These are phyloP conservation scores for Ciona savignyi DNA, from an alignment of 23 tunicate genomes.

Conservation along the genomic window DNA sequence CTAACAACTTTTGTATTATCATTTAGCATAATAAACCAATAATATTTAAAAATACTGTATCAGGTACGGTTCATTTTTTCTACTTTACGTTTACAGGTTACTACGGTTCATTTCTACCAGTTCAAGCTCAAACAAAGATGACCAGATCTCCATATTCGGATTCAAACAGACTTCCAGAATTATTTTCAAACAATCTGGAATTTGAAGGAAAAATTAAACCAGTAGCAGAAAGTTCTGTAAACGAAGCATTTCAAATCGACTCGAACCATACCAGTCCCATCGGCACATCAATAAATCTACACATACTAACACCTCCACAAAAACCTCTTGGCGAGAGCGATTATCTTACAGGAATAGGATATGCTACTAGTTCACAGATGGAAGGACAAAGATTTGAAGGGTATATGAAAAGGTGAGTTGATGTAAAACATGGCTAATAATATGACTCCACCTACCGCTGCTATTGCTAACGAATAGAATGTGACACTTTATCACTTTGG, in stretches of 20 bases:
- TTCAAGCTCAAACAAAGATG: not conserved
- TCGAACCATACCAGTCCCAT: not conserved
- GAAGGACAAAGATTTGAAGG: not conserved
- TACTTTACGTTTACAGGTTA: conserved; percentile 1
- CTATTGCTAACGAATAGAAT: too few species aligned
- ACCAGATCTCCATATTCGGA: not conserved
- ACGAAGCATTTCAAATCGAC: not conserved
- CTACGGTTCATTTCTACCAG: not conserved
- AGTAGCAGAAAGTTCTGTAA: not conserved
- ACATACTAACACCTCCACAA: not conserved
- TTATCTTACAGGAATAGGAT: not conserved
- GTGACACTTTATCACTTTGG: too few species aligned
- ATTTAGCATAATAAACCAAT: too few species aligned
- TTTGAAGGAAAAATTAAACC: not conserved
- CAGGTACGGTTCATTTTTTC: too few species aligned
- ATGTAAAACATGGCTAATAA: too few species aligned
- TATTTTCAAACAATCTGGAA: not conserved
- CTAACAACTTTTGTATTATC: too few species aligned
- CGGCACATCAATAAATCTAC: not conserved
- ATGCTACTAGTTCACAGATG: not conserved
- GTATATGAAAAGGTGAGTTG: not conserved
- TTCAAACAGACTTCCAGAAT: not conserved
- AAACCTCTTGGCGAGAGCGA: not conserved
- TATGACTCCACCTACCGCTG: too few species aligned
- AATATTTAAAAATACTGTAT: too few species aligned